Evolutionary conservation across 2,888 invertebrate genomes (phyloP).

Genomic region (Chymomyza fuscimana): DNA sequence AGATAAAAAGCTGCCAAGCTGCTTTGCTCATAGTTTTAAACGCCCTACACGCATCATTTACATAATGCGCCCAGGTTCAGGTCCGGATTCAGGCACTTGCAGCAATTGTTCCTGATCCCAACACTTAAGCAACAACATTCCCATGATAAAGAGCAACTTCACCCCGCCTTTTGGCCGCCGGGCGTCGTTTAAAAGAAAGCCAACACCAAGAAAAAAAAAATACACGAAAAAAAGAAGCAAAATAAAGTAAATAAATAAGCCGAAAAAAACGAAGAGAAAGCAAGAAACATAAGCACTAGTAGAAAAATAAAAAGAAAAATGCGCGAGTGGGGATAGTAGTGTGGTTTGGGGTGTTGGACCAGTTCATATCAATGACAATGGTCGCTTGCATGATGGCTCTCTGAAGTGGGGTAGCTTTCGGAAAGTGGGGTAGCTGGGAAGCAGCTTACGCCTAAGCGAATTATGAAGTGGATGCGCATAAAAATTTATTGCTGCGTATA

Average conservation of each 20-base stretch:
- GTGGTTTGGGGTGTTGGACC: not conserved
- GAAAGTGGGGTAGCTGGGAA: not conserved
- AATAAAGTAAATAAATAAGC: slow-evolving; percentile 3
- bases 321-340: not conserved
- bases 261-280: no score
- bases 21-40: slow-evolving; percentile 52
- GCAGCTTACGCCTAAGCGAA: slow-evolving; percentile 60
- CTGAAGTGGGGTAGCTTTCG: not conserved
- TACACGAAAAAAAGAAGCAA: slow-evolving; percentile 23
- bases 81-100: not conserved
- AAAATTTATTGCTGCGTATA: slow-evolving; percentile 77
- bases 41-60: slow-evolving; percentile 39
- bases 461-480: slow-evolving; percentile 78
- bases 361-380: slow-evolving; percentile 30
- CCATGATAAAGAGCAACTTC: slow-evolving; percentile 66
- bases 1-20: slow-evolving; percentile 25
- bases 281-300: not conserved
- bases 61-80: slow-evolving; percentile 26
- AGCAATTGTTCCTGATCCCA: not conserved
- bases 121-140: slow-evolving; percentile 51
- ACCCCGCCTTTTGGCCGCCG: not conserved
- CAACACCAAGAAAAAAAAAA: slow-evolving; percentile 33
- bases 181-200: not conserved
- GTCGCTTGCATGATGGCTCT: not conserved
- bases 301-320: not conserved